Evolutionary conservation across 2,113 vertebrate genomes (phyloP).

Genomic region (Synodontis membranacea): DNA sequence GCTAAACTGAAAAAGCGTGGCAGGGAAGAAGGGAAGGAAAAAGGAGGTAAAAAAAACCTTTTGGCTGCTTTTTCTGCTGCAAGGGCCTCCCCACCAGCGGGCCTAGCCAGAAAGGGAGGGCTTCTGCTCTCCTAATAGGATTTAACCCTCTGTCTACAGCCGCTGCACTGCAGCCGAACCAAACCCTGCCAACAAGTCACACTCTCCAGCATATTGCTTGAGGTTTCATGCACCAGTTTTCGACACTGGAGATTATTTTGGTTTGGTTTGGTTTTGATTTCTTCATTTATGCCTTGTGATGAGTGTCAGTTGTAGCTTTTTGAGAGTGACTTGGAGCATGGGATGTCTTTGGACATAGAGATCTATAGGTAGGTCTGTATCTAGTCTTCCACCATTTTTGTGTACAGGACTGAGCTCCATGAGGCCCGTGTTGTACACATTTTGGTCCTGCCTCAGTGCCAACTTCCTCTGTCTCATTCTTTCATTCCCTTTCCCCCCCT

Average conservation of each 20-base stretch:
- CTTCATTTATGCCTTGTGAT: neutral
- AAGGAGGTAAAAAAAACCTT: slow-evolving; percentile 50
- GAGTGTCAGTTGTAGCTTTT: slow-evolving; percentile 3
- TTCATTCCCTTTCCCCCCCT: slow-evolving; percentile 58
- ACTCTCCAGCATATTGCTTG: slow-evolving; percentile 28
- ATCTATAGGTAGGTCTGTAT: slow-evolving; percentile 25
- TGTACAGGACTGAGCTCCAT: slow-evolving; percentile 1
- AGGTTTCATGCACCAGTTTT: slow-evolving; percentile 25
- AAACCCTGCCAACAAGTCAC: slow-evolving; percentile 69
- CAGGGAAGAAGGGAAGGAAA: slow-evolving; percentile 15
- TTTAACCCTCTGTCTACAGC: slow-evolving; percentile 75
- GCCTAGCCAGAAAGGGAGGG: slow-evolving; percentile 80
- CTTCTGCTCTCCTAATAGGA: slow-evolving; percentile 77
- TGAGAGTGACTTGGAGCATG: neutral
- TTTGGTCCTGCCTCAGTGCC: slow-evolving; percentile 50
- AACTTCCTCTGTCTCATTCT: slow-evolving; percentile 52
- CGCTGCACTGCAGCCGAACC: slow-evolving; percentile 70
- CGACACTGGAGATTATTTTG: slow-evolving; percentile 8
- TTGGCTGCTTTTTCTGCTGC: slow-evolving; percentile 78
- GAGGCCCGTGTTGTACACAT: slow-evolving; percentile 24
- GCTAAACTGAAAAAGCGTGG: slow-evolving; percentile 56
- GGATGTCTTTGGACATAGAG: slow-evolving; percentile 21
- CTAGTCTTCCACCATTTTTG: slow-evolving; percentile 9
- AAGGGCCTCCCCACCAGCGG: slow-evolving; percentile 84
- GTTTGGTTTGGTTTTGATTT: neutral